Evolutionary conservation across 2,888 invertebrate genomes (phyloP).

Genomic region (Panopea generosa): DNA sequence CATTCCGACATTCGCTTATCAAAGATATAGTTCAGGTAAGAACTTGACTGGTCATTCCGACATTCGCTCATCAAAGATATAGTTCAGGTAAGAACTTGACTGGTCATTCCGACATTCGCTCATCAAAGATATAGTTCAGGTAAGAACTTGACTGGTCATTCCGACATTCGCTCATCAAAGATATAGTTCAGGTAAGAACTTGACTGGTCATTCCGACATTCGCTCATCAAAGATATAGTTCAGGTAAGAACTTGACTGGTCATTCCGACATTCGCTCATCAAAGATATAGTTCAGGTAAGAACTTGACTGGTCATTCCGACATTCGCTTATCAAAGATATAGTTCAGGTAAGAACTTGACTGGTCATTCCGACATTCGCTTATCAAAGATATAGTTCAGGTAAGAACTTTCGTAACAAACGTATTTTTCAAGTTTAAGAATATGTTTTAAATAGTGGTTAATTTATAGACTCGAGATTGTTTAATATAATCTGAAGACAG

Average conservation of each 20-base stretch:
- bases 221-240: slow-evolving; percentile 98
- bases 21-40: slow-evolving; percentile 98
- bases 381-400: slow-evolving; percentile 99
- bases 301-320: slow-evolving; percentile 98
- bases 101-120: slow-evolving; percentile 98
- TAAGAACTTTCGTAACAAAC: too few species aligned
- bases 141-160: slow-evolving; percentile 96
- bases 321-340: slow-evolving; percentile 99
- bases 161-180: slow-evolving; percentile 97
- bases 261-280: slow-evolving; percentile 98
- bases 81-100: slow-evolving; percentile 97
- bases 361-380: slow-evolving; percentile 98
- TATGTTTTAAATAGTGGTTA: too few species aligned
- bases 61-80: slow-evolving; percentile 99
- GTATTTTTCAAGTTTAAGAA: too few species aligned
- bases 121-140: slow-evolving; percentile 99
- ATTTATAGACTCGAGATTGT: too few species aligned
- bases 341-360: slow-evolving; percentile 98
- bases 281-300: slow-evolving; percentile 98
- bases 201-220: slow-evolving; percentile 98
- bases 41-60: slow-evolving; percentile 98
- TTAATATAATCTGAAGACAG: too few species aligned
- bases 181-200: slow-evolving; percentile 98
- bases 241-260: slow-evolving; percentile 96
- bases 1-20: slow-evolving; percentile 98